These are phyloP conservation scores for Lepas anatifera DNA, from an alignment of 2,888 invertebrate species.

Conservation along the genomic window DNA sequence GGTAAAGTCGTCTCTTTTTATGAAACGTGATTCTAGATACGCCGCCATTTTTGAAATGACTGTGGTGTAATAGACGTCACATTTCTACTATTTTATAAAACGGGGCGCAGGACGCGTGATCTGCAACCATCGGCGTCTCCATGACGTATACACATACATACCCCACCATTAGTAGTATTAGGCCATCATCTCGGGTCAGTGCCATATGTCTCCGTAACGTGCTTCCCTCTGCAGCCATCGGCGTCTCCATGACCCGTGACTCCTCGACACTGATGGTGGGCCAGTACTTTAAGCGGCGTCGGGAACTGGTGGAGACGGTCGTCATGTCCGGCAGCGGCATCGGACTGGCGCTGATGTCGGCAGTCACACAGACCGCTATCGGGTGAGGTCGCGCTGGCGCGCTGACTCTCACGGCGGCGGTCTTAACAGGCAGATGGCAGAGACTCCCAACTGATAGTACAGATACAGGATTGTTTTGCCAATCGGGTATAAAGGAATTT, in stretches of 20 bases:
- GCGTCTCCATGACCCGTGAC: conserved; percentile 71
- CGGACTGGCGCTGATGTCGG: conserved; percentile 71
- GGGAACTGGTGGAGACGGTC: conserved; percentile 78
- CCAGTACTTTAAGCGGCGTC: conserved; percentile 70
- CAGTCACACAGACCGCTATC: conserved; percentile 62
- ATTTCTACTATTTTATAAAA: no score
- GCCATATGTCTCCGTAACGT: no score
- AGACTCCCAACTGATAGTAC: no score
- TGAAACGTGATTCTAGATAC: no score
- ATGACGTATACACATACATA: conserved; percentile 79
- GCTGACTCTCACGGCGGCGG: no score
- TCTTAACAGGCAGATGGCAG: no score
- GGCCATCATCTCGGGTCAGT: conserved; percentile 68
- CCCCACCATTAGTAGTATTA: conserved; percentile 82
- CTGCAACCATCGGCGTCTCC: conserved; percentile 62
- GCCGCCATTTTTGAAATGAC: neutral
- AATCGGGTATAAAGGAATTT: no score
- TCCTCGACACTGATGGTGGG: conserved; percentile 81
- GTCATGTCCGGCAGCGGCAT: conserved; percentile 74
- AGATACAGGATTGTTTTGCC: no score
- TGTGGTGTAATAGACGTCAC: no score
- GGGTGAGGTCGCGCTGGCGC: no score
- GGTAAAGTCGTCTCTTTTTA: no score
- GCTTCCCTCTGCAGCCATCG: conserved; percentile 55
- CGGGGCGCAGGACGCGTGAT: no score